A percentile compares a stretch with the other conserved stretches of the same genome.
Evolutionary conservation across 2,888 invertebrate genomes (phyloP).

Genomic region (Agrochola lota): DNA sequence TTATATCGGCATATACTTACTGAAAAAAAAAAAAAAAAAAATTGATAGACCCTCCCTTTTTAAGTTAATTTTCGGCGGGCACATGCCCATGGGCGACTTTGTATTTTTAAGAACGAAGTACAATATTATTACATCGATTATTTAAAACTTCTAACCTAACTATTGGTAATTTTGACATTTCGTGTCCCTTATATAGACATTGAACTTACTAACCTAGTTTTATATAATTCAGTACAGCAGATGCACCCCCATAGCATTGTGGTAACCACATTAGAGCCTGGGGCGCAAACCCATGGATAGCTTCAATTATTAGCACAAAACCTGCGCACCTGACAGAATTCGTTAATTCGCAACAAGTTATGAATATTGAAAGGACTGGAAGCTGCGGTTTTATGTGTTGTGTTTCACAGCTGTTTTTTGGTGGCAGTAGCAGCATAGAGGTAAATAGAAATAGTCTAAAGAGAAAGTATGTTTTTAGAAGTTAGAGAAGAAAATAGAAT

Average conservation of each 20-base stretch:
- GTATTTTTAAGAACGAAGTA: background rate
- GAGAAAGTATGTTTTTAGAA: background rate
- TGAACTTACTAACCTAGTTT: slow-evolving; percentile 19
- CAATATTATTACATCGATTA: background rate
- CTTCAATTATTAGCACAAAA: slow-evolving; percentile 43
- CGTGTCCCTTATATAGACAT: background rate
- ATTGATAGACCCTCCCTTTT: too few relatives aligned
- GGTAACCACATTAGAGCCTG: slow-evolving; percentile 16
- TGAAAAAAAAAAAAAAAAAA: too few relatives aligned
- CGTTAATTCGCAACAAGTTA: slow-evolving; percentile 66
- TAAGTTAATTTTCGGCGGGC: too few relatives aligned
- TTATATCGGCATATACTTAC: too few relatives aligned
- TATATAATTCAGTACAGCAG: slow-evolving; percentile 11
- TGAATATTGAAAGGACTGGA: slow-evolving; percentile 61
- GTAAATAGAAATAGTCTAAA: background rate
- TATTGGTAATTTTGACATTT: background rate
- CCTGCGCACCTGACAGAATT: slow-evolving; percentile 65
- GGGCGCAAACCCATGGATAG: slow-evolving; percentile 1
- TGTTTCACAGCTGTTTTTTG: slow-evolving; percentile 23
- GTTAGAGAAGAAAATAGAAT: background rate
- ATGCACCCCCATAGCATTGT: slow-evolving; percentile 35
- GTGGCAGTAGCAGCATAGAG: background rate
- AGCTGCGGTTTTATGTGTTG: slow-evolving; percentile 34
- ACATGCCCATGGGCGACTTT: too few relatives aligned
- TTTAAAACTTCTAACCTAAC: too few relatives aligned